A percentile compares a stretch with the other conserved stretches of the same genome.
Conservation (phyloP, 1,140 invertebrate genomes). For the Patella vulgata region DNA sequence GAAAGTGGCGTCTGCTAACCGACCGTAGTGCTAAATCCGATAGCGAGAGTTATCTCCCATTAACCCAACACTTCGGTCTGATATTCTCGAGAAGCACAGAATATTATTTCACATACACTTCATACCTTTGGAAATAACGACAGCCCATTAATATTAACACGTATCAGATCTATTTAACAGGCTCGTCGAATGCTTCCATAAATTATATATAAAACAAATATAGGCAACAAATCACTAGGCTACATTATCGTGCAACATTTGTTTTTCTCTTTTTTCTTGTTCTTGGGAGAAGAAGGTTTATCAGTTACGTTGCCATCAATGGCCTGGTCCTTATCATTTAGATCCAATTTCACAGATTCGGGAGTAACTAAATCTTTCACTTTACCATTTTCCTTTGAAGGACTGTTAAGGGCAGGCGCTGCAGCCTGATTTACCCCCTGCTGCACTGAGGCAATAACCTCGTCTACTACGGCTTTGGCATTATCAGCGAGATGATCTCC, state of each 20-base stretch:
- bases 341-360: slow-evolving; percentile 31
- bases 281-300: slow-evolving; percentile 19
- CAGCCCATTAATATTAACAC: too few relatives aligned
- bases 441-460: neutral
- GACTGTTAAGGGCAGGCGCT: slow-evolving; percentile 8
- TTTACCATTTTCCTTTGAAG: slow-evolving; percentile 49
- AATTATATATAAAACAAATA: neutral
- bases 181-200: too few relatives aligned
- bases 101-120: too few relatives aligned
- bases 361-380: slow-evolving; percentile 41
- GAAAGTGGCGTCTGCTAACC: too few relatives aligned
- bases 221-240: slow-evolving; percentile 7
- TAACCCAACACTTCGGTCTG: too few relatives aligned
- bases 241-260: slow-evolving; percentile 55
- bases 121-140: too few relatives aligned
- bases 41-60: too few relatives aligned
- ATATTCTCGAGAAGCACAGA: too few relatives aligned
- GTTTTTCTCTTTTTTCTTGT: slow-evolving; percentile 54
- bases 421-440: slow-evolving; percentile 7
- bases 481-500: neutral
- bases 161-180: too few relatives aligned
- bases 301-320: slow-evolving; percentile 13
- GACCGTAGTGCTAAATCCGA: too few relatives aligned
- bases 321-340: slow-evolving; percentile 11
- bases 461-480: neutral